Evolutionary conservation across 2,113 vertebrate species (phyloP).

Genomic region (Chlorodrepanis virens): DNA sequence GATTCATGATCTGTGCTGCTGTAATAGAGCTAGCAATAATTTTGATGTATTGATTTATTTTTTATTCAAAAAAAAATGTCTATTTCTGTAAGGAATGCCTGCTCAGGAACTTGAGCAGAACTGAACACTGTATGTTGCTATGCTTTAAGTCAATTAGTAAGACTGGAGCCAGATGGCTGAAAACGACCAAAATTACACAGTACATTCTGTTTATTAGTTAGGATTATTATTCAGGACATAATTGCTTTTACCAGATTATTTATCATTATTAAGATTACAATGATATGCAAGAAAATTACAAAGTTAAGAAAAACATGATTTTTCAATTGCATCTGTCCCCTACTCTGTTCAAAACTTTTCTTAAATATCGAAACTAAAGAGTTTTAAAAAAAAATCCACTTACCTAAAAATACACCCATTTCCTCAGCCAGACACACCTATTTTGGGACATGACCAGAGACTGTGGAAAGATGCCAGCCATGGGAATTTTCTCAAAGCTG

Average conservation of each 20-base stretch:
- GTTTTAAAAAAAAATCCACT: too few species aligned
- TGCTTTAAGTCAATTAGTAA: slow-evolving; percentile 57
- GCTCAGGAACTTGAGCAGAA: background rate
- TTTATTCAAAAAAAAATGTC: background rate
- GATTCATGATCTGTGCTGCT: background rate
- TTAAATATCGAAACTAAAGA: background rate
- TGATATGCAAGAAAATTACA: background rate
- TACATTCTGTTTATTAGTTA: slow-evolving; percentile 61
- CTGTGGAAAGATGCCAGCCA: background rate
- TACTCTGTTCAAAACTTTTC: background rate
- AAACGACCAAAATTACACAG: slow-evolving; percentile 53
- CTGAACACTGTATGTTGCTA: background rate
- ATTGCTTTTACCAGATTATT: slow-evolving; percentile 63
- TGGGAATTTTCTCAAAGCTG: background rate
- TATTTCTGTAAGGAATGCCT: background rate
- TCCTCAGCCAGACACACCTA: background rate
- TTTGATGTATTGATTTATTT: background rate
- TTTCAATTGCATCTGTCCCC: background rate
- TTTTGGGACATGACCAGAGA: background rate
- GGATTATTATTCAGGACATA: slow-evolving; percentile 54
- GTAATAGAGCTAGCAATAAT: background rate
- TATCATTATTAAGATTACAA: slow-evolving; percentile 41
- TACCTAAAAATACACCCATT: background rate
- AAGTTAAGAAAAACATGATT: background rate
- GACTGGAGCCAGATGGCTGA: slow-evolving; percentile 60